Conservation (phyloP, 2,113 vertebrate genomes). For the Nycticebus coucang region DNA sequence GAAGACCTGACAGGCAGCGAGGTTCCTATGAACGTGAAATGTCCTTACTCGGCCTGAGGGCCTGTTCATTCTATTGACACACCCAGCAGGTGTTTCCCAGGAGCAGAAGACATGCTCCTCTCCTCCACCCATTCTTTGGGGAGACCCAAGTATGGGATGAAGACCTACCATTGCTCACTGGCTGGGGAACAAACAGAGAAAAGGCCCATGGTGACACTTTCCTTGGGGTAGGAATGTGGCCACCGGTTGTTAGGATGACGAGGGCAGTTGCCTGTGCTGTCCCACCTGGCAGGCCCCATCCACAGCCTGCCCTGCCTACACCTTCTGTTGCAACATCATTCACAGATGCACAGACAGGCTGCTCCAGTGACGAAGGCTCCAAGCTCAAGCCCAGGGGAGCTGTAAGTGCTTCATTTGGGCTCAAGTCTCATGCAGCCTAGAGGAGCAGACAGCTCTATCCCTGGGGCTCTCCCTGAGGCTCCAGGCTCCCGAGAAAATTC, state of each 20-base stretch:
- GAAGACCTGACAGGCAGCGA: not conserved
- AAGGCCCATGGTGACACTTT: not conserved
- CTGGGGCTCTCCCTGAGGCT: not conserved
- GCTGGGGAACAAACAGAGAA: not conserved
- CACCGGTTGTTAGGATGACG: not conserved
- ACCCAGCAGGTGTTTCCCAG: not conserved
- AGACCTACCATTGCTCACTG: not conserved
- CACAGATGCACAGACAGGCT: not conserved
- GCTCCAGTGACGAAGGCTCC: not conserved
- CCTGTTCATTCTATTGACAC: not conserved
- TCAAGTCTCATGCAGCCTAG: not conserved
- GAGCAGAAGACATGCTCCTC: not conserved
- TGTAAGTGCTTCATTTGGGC: not conserved
- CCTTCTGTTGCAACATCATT: rapidly evolving
- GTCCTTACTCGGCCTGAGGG: rapidly evolving
- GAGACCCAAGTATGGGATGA: not conserved
- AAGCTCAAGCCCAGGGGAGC: constrained; percentile 35
- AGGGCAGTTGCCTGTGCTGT: not conserved
- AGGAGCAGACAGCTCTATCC: not conserved
- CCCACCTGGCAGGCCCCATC: too few species aligned
- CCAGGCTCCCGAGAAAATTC: not conserved
- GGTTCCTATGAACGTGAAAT: not conserved
- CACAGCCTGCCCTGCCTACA: rapidly evolving
- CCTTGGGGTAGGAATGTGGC: rapidly evolving
- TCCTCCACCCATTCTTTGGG: not conserved